Percentiles rank a stretch among this genome's conserved stretches.
Evolutionary conservation across 2,113 vertebrate species (phyloP).

Genomic region (Myrmecobius fasciatus): DNA sequence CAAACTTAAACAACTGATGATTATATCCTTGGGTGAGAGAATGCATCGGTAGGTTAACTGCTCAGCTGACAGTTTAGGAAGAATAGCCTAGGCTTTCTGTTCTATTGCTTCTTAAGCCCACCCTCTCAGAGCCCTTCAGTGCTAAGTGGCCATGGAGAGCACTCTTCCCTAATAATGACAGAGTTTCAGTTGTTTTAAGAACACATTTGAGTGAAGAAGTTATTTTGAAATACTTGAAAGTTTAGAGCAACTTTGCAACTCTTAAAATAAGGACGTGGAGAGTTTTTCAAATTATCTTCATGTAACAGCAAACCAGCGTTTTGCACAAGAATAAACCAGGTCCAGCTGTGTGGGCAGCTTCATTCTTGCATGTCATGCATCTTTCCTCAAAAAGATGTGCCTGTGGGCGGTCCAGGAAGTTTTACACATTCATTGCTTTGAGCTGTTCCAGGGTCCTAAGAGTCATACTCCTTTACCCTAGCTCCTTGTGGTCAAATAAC

Average conservation of each 20-base stretch:
- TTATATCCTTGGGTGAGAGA: conserved; percentile 50
- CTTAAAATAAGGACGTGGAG: not conserved
- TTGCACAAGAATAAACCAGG: not conserved
- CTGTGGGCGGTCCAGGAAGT: not conserved
- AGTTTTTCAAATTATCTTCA: not conserved
- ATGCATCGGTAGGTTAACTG: not conserved
- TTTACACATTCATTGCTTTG: not conserved
- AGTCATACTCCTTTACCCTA: not conserved
- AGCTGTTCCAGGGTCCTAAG: not conserved
- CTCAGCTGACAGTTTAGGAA: not conserved
- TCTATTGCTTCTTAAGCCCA: not conserved
- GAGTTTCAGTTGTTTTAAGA: not conserved
- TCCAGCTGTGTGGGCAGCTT: not conserved
- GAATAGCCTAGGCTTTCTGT: not conserved
- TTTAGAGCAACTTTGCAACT: conserved; percentile 40
- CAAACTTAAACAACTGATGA: conserved; percentile 27
- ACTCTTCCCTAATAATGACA: not conserved
- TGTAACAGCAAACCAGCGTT: not conserved
- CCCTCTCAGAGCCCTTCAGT: not conserved
- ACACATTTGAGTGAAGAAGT: not conserved
- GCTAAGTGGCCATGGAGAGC: not conserved
- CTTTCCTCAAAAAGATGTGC: not conserved
- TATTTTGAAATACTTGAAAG: not conserved
- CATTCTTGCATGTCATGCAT: not conserved
- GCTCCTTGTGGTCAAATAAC: not conserved